Evolutionary conservation across 2,888 invertebrate genomes (phyloP), one percentile per base, ranked within the genome.

Genomic region (Leucophora obtusa): DNA sequence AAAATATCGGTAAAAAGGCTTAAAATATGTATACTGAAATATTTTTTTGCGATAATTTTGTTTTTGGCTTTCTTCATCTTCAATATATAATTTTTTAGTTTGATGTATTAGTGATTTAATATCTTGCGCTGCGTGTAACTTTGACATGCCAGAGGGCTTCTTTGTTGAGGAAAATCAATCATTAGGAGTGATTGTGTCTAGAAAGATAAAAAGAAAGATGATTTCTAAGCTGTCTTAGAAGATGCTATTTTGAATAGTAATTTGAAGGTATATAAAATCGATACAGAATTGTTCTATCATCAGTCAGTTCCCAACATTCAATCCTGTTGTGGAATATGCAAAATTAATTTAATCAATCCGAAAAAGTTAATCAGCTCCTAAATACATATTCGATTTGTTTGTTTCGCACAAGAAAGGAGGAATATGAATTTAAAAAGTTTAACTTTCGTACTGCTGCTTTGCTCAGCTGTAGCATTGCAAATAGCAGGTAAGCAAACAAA

Each of bases 211-310:
- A 18, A 11, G 35, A 18, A 35, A 60, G 38, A 38, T 38, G 11
- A 11, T 28, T 28, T 28, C 28, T 28, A 28, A 28, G 7, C 7
- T 3, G 28, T 28, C 28, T 28, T 28, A 62, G 11, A 18, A 38
- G 2, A 14, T 51, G 51, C 2, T 47, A 47, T 47, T 47, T 47
- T 47, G n/a, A n/a, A 14, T 47, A 35, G 17, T 35, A 14, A 65
- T 65, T 59, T 2, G 18, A 35, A 58, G 66, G 76, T 83, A 84
- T 85, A 85, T 84, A 85, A 83, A 79, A 82, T 78, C 76, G 63
- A 11, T n/a, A 47, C 21, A 82, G 78, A 80, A 78, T 47, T 5
- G 10, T 79, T 82, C 56, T 80, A 14, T 43, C 74, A 75, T 84
- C 84, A 85, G 84, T 84, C 69, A 74, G 58, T 51, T 82, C 47